Evolutionary conservation across 2,888 invertebrate genomes (phyloP).

Genomic region (Tryphoninae sp.): DNA sequence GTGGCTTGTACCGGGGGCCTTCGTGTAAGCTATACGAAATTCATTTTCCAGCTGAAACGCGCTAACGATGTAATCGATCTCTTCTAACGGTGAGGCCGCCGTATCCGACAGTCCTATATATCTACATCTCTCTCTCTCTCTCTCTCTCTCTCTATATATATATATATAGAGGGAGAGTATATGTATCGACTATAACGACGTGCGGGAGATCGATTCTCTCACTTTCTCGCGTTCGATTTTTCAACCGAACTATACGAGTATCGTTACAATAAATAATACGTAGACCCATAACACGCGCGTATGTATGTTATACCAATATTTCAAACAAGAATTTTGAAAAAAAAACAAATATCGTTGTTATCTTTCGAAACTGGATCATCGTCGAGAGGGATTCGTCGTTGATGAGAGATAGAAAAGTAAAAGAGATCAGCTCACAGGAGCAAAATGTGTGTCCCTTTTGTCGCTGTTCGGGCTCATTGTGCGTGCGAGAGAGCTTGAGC

Average conservation of each 20-base stretch:
- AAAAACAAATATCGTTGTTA: constrained; percentile 15
- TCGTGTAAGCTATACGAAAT: constrained; percentile 66
- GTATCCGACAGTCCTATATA: constrained; percentile 39
- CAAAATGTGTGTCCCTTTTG: constrained; percentile 23
- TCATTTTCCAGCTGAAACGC: constrained; percentile 69
- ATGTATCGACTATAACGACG: not conserved
- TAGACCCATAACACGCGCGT: not conserved
- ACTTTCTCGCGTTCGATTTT: constrained; percentile 54
- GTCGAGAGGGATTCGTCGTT: constrained; percentile 3
- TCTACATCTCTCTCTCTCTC: not conserved
- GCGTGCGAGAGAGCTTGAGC: constrained; percentile 2
- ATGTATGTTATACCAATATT: constrained; percentile 37
- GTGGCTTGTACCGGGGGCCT: constrained; percentile 41
- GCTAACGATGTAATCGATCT: constrained; percentile 71
- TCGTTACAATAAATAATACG: constrained; percentile 17
- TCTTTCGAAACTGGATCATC: constrained; percentile 50
- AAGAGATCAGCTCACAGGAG: not conserved
- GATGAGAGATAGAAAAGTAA: not conserved
- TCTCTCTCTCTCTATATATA: not conserved
- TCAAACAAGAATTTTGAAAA: constrained; percentile 1
- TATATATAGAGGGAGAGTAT: too few relatives aligned
- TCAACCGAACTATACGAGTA: constrained; percentile 21
- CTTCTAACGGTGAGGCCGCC: constrained; percentile 59
- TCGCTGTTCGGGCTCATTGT: constrained; percentile 39
- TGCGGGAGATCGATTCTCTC: constrained; percentile 58